Conservation (phyloP, 2,888 invertebrate species). For the Latrodectus elegans region DNA sequence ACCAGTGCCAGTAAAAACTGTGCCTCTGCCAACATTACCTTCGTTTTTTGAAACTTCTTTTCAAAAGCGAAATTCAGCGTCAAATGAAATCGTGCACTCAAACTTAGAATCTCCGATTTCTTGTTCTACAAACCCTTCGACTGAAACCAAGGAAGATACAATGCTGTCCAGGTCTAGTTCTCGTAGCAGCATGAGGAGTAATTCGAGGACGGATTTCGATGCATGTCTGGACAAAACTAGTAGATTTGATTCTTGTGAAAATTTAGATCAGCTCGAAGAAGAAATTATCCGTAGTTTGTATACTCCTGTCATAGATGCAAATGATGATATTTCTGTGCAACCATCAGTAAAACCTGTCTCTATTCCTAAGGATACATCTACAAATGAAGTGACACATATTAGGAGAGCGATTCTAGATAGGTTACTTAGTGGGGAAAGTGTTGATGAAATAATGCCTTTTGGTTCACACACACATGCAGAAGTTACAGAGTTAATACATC, state of each 20-base stretch:
- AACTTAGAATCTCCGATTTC: not conserved
- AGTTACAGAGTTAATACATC: not conserved
- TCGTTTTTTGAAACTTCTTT: conserved; percentile 39
- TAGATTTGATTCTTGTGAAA: conserved; percentile 59
- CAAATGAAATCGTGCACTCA: not conserved
- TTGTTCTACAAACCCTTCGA: not conserved
- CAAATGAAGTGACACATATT: conserved; percentile 18
- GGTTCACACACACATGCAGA: not conserved
- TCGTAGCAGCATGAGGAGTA: conserved; percentile 37
- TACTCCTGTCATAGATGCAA: not conserved
- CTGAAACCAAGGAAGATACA: conserved; percentile 8
- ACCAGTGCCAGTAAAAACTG: conserved; percentile 33
- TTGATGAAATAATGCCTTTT: conserved; percentile 20
- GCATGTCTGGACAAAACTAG: not conserved
- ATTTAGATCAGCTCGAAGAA: conserved; percentile 57
- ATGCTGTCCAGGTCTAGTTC: conserved; percentile 47
- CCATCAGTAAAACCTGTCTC: not conserved
- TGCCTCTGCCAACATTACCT: conserved; percentile 51
- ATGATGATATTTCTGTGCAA: not conserved
- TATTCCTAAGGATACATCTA: not conserved
- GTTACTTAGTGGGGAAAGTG: conserved; percentile 46
- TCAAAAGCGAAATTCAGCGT: not conserved
- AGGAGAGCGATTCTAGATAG: conserved; percentile 50
- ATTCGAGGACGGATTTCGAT: conserved; percentile 10
- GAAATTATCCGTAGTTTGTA: conserved; percentile 52